These are phyloP conservation scores for Apodemus speciosus DNA, from an alignment of 2,113 vertebrate species.

Conservation along the genomic window DNA sequence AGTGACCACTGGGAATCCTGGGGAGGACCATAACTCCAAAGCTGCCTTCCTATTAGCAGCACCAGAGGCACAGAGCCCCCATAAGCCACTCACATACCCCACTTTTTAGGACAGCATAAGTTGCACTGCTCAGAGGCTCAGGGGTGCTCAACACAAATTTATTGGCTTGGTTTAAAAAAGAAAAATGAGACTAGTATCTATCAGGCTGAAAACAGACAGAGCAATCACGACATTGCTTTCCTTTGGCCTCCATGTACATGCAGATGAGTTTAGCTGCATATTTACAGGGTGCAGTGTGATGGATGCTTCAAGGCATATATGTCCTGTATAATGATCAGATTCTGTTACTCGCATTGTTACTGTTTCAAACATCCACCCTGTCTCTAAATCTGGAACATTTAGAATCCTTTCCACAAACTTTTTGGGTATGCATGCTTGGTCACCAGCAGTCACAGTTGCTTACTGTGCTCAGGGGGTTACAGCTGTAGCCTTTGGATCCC, in stretches of 20 bases:
- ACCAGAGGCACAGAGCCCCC: neutral
- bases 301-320: neutral
- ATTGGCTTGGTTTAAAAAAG: neutral
- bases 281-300: neutral
- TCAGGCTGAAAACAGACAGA: neutral
- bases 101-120: neutral
- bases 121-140: neutral
- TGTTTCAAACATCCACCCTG: neutral
- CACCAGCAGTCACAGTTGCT: neutral
- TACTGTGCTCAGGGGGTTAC: neutral
- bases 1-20: too few species aligned
- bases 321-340: too few species aligned
- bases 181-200: neutral
- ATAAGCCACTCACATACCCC: neutral
- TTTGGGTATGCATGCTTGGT: neutral
- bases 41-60: neutral
- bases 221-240: accelerated
- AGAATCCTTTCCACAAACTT: neutral
- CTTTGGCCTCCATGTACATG: accelerated
- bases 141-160: too few species aligned
- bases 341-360: too few species aligned
- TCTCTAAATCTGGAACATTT: neutral
- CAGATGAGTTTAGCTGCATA: neutral
- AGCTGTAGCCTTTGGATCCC: neutral
- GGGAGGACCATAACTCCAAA: neutral